Evolutionary conservation across 2,888 invertebrate species (phyloP), one percentile per base, ranked within the genome.

Genomic region (Adelognathus sp.): DNA sequence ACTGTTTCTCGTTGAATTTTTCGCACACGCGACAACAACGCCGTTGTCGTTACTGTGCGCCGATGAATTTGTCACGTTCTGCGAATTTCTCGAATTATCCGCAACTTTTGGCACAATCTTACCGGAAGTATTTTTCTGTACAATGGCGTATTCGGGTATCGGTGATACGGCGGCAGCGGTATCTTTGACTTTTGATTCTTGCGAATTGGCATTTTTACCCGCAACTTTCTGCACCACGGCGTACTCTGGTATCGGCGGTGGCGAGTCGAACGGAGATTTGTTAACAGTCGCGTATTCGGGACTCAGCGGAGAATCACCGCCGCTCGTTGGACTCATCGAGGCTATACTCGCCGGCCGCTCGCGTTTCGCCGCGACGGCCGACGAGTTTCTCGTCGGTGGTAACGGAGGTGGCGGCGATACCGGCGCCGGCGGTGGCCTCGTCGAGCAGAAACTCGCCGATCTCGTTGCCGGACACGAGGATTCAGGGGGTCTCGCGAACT

Each of bases 391-490:
- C 3, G 87, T 85, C 11, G 88, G 88, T 7, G 90, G 90, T 7
- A 86, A 87, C 2, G 92, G 93, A 1, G 93, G 93, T 1, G 92
- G 92, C 5, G 93, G 92, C 18, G 92, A 92, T 16, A 91, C 90
- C 6, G n/a, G n/a, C n/a, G 91, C 90, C 2, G 92, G 92, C 5
- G 92, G 91, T 5, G 92, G 90, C 64, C 92, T 87, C 31, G 90
- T 90, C 39, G 92, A 92, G 81, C 93, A 92, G 86, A 95, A 94
- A 64, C 94, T 94, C 58, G 94, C 94, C 83, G 94, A 94, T 75
- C 93, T 90, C 24, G 91, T 92, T 0, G 92, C 92, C 29, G 89
- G 88, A 75, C 82, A 86, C 6, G 82, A 64, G 11, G 72, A 27
- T 1, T 86, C 85, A 0, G 21, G 21, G 1, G 76, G 61, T 63